phyloP scores from a whole-genome alignment of 2,797 vertebrate species.

The Parambassis ranga region DNA sequence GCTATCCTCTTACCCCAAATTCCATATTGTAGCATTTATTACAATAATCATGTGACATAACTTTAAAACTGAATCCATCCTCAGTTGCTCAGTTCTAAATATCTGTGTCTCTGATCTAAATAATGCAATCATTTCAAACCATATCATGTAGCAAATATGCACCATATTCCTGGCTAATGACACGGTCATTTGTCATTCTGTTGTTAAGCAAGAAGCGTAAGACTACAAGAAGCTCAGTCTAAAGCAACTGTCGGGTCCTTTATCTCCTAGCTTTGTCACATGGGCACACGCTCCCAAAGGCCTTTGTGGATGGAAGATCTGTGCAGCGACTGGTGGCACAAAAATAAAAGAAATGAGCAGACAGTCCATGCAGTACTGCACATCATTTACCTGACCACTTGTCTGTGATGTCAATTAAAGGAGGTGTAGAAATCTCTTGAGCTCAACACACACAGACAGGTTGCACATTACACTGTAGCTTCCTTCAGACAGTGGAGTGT shows the following conservation, averaged over 20 bases:
- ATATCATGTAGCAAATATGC: background rate
- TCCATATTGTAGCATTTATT: background rate
- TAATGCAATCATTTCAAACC: slow-evolving; percentile 13
- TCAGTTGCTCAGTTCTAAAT: background rate
- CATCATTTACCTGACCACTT: slow-evolving; percentile 20
- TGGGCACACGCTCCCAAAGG: slow-evolving; percentile 5
- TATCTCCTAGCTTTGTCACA: slow-evolving; percentile 8
- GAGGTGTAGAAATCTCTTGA: slow-evolving; percentile 15
- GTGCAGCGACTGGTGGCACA: background rate
- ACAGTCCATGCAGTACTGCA: slow-evolving; percentile 42
- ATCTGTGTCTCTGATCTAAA: background rate
- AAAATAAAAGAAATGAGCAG: slow-evolving; percentile 19
- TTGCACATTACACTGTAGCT: slow-evolving; percentile 6
- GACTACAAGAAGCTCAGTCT: slow-evolving; percentile 1
- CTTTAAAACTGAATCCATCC: background rate
- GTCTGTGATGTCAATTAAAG: slow-evolving; percentile 22
- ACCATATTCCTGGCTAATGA: background rate
- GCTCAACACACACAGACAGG: slow-evolving; percentile 31
- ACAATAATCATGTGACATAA: slow-evolving; percentile 9
- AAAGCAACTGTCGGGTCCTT: slow-evolving; percentile 5
- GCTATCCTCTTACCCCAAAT: background rate
- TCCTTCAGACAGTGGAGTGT: slow-evolving; percentile 33
- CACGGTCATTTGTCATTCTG: background rate
- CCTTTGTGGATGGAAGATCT: background rate
- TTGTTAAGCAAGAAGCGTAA: slow-evolving; percentile 23